A percentile compares a stretch with the other conserved stretches of the same genome.
These are phyloP conservation scores for Lipophrys pholis DNA, from an alignment of 2,113 vertebrate genomes.

Conservation along the genomic window DNA sequence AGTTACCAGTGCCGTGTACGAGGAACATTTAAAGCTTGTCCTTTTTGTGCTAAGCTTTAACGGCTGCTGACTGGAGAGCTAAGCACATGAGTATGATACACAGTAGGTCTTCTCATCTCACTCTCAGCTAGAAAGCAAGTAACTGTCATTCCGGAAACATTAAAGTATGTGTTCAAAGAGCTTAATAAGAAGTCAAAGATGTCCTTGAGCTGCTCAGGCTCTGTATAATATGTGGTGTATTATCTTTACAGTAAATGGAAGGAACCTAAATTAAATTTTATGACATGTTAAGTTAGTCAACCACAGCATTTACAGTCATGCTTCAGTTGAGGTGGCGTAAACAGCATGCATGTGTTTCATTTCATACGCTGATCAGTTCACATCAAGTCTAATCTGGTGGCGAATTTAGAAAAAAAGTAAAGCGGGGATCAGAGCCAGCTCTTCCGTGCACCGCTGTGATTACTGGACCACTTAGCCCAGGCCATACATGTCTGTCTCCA, in stretches of 20 bases:
- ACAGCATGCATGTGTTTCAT: constrained; percentile 24
- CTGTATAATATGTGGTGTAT: background rate
- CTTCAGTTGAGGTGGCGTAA: constrained; percentile 12
- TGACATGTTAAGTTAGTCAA: constrained; percentile 1
- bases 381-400: constrained; percentile 23
- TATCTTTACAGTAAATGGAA: background rate
- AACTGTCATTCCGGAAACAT: background rate
- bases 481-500: constrained; percentile 64
- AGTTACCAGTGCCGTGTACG: too few relatives aligned
- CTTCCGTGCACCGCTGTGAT: constrained; percentile 50
- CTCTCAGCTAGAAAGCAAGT: background rate
- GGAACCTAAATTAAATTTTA: background rate
- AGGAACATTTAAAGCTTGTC: too few relatives aligned
- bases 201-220: background rate
- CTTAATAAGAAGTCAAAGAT: background rate
- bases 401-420: constrained; percentile 26
- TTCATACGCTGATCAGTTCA: constrained; percentile 10
- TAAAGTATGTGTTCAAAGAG: background rate
- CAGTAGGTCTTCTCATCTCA: too few relatives aligned
- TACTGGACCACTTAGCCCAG: constrained; percentile 48
- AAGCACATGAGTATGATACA: too few relatives aligned
- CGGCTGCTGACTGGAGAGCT: too few relatives aligned
- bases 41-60: too few relatives aligned
- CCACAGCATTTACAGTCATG: constrained; percentile 1
- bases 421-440: constrained; percentile 46